Base-by-base conservation (phyloP, 2,888 invertebrate genomes). In the Athalia rosae region DNA sequence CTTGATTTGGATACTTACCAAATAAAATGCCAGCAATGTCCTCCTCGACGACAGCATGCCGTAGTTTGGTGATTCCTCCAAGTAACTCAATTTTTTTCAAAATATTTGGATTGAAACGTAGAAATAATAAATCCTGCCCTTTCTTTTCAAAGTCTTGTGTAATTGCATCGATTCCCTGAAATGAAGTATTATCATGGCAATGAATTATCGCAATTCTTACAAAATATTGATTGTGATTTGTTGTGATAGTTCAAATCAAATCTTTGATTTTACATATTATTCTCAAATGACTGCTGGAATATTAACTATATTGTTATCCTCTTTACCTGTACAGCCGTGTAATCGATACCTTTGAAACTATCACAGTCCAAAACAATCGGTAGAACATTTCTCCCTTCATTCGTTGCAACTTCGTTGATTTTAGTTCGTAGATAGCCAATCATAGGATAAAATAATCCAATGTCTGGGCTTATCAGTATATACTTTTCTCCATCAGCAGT, bases 381-480 rank as follows among this genome's bases (percentile, higher is more conserved):
- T 9, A 91, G 89, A 45, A 88, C 88, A 81, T 90, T 87, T 79
- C 88, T 87, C n/a, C 90, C 90, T 48, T 90, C 85, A 79, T 89
- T 87, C 64, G 87, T 80, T 50, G 92, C 92, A 7, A 92, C 91
- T 71, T 91, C 90, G 53, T 89, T 88, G 73, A 95, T 90, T 83
- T 92, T 91, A 66, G 92, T 91, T 6, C 92, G 91, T 61, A 95
- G 87, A 81, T 92, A 92, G 87, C 95, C 94, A 3, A 94, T 93
- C 67, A 94, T 94, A 47, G 95, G 93, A 90, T 95, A 96, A 86
- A 93, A 93, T 73, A 96, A 89, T 71, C 95, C 95, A 71, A 93
- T 89, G 81, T 93, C 92, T 1, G 95, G 94, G 81, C 92, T 92
- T 45, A 95, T 90, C 63, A 92, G 88, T 8, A 94, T 85, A 83